Evolutionary conservation across 1,140 invertebrate species (phyloP), one percentile per base, ranked within the genome.

Genomic region (Dolichoris vasculosae): DNA sequence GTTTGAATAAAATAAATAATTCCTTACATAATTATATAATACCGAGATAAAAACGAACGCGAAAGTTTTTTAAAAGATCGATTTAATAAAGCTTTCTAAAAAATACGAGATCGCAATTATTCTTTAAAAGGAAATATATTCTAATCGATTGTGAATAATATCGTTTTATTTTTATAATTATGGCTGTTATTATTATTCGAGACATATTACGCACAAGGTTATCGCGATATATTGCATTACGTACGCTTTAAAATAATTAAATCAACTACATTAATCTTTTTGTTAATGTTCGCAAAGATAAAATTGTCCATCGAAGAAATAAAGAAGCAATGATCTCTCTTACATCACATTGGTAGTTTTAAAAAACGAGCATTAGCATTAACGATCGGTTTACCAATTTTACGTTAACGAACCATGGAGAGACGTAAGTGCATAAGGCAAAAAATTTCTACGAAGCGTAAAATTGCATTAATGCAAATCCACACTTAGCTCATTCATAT

Each of bases 381-480:
- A 40, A 63, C 30, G 59, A 79, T 79, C 55, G 9, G 7, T 79
- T 17, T n/a, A 43, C 23, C 40, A 46, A 77, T 77, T 77, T 78
- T 55, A 35, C 20, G n/a, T 38, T 46, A 46, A 38, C 59, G 43
- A 78, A 35, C 20, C 76, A 20, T 63, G 8, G 35, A 38, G 38
- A 32, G 51, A 55, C 35, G 38, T 35, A 9, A 59, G 35, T 59
- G 48, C 9, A 23, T 1, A 38, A 35, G 17, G 32, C 48, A 63
- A 78, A 59, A 63, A 32, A 71, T 43, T 26, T 55, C 11, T 63
- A 78, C 17, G 40, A 73, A 46, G 17, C 83, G 86, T 85, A 86
- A 88, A 88, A 86, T 79, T 81, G 80, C 55, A 64, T 86, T 80
- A 87, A 87, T 86, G 86, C 85, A 76, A 85, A 88, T 78, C n/a